A percentile compares a stretch with the other conserved stretches of the same genome.
These are phyloP conservation scores for Menura novaehollandiae DNA, from an alignment of 2,113 vertebrate species.

Conservation along the genomic window DNA sequence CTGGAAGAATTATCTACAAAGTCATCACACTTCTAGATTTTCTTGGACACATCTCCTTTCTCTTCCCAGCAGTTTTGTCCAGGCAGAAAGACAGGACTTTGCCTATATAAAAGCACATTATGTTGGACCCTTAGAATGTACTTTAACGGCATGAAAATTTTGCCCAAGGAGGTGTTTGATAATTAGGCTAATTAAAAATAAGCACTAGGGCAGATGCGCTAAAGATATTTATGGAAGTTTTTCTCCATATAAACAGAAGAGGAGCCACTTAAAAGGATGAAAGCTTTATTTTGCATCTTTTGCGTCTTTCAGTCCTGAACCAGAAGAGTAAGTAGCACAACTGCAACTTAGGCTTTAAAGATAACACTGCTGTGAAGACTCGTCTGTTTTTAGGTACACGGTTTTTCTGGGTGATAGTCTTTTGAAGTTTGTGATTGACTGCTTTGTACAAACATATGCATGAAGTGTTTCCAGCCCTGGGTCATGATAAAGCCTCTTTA, in stretches of 20 bases:
- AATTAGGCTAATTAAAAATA: neutral
- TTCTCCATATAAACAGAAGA: neutral
- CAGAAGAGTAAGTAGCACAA: neutral
- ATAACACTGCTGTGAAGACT: neutral
- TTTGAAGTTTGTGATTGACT: constrained; percentile 34
- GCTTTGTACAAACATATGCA: neutral
- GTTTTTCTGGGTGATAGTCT: neutral
- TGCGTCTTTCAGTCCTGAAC: neutral
- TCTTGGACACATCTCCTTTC: neutral
- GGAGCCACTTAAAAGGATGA: neutral
- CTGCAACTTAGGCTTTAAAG: neutral
- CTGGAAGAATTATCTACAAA: neutral
- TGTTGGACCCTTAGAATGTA: neutral
- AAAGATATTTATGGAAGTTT: neutral
- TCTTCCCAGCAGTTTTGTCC: neutral
- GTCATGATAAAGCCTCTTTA: constrained; percentile 26
- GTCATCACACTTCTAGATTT: neutral
- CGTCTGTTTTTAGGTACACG: neutral
- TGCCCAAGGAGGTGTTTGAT: neutral
- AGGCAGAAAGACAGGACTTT: neutral
- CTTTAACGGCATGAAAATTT: neutral
- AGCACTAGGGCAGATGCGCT: neutral
- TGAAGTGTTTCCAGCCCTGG: constrained; percentile 7
- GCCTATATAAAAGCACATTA: neutral
- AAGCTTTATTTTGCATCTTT: neutral